Percentiles rank a stretch among this genome's conserved stretches.
phyloP scores from a whole-genome alignment of 2,797 vertebrate species.

The Vultur gryphus region DNA sequence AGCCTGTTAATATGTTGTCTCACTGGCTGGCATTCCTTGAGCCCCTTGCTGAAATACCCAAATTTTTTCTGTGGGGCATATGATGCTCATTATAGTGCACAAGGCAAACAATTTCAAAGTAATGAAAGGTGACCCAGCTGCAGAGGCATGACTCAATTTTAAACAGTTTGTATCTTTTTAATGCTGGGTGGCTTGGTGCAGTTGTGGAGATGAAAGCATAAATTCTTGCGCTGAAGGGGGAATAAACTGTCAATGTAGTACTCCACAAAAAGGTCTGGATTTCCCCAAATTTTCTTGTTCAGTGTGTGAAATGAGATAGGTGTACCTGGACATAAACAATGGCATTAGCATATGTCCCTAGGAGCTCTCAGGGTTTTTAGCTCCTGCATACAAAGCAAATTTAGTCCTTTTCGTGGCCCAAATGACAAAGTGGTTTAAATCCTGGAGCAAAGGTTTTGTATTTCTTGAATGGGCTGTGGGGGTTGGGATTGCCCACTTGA shows the following conservation, averaged over 20 bases:
- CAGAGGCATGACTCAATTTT: not conserved
- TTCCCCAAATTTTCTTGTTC: not conserved
- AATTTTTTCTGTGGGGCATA: accelerated
- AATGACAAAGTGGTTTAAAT: not conserved
- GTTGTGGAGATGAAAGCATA: not conserved
- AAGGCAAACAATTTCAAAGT: not conserved
- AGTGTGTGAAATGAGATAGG: not conserved
- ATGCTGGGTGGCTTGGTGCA: not conserved
- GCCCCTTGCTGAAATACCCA: not conserved
- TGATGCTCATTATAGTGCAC: not conserved
- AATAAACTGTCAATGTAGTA: not conserved
- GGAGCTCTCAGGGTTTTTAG: not conserved
- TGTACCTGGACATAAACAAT: not conserved
- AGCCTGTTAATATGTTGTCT: not conserved
- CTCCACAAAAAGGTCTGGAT: not conserved
- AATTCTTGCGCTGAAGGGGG: not conserved
- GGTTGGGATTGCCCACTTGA: not conserved
- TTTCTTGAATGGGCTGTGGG: not conserved
- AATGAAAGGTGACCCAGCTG: not conserved
- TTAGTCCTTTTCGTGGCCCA: not conserved
- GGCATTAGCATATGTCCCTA: not conserved
- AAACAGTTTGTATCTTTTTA: not conserved
- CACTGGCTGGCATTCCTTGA: not conserved
- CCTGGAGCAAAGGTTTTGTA: not conserved
- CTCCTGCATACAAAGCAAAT: not conserved